A percentile compares a stretch with the other conserved stretches of the same genome.
Evolutionary conservation across 64 coral and sea anemone species (phyloP).

Genomic region (Actinia tenebrosa): DNA sequence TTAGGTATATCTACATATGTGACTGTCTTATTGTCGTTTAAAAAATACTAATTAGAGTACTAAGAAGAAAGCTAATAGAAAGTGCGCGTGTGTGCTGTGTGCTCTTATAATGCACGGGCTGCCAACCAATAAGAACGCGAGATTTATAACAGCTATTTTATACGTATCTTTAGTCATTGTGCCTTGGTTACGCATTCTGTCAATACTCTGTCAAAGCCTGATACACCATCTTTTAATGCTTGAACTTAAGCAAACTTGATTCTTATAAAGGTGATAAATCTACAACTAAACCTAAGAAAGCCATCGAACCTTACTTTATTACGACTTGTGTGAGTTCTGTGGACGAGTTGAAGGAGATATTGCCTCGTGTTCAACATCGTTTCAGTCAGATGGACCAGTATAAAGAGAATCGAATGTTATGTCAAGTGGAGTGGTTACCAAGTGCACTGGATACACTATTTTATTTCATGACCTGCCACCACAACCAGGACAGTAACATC

Average conservation of each 20-base stretch:
- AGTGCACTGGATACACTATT: constrained; percentile 49
- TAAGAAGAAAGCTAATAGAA: too few relatives aligned
- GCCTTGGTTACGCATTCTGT: too few relatives aligned
- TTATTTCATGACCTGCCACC: constrained; percentile 76
- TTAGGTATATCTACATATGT: too few relatives aligned
- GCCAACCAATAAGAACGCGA: too few relatives aligned
- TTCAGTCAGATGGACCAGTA: constrained; percentile 59
- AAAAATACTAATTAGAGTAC: too few relatives aligned
- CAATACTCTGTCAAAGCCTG: too few relatives aligned
- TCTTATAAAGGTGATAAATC: background rate
- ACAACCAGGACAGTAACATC: background rate
- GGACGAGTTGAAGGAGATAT: constrained; percentile 51
- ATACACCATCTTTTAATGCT: background rate
- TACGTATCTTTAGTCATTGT: too few relatives aligned
- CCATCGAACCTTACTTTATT: constrained; percentile 49
- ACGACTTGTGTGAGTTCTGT: constrained; percentile 75
- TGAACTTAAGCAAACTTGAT: background rate
- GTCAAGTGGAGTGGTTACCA: constrained; percentile 57
- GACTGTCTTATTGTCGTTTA: too few relatives aligned
- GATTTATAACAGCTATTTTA: too few relatives aligned
- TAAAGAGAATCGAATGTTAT: constrained; percentile 75
- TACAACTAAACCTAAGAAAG: constrained; percentile 6
- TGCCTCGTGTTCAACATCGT: constrained; percentile 48
- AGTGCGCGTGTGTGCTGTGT: too few relatives aligned
- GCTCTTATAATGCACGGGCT: too few relatives aligned